Evolutionary conservation across 2,888 invertebrate genomes (phyloP).

Genomic region (Venusia cambrica): DNA sequence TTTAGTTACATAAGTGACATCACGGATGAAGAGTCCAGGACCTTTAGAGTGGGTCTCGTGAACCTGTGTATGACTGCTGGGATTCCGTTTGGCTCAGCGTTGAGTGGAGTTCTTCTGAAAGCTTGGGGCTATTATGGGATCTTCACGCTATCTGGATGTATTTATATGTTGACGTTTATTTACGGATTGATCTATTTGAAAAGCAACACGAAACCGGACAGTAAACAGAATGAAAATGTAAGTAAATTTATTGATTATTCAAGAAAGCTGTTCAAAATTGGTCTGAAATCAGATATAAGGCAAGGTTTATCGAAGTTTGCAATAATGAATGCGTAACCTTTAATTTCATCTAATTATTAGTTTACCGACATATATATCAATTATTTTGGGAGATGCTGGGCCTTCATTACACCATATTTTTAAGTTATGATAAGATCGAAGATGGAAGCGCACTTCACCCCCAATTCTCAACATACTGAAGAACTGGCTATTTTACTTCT

Average conservation of each 20-base stretch:
- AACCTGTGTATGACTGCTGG: constrained; percentile 82
- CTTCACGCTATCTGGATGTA: constrained; percentile 51
- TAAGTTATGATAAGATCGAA: too few relatives aligned
- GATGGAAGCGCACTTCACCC: too few relatives aligned
- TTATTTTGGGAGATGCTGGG: too few relatives aligned
- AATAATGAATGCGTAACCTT: too few relatives aligned
- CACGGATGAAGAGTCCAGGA: constrained; percentile 75
- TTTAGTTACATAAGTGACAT: constrained; percentile 83
- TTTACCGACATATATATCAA: too few relatives aligned
- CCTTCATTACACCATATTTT: too few relatives aligned
- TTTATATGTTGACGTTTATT: constrained; percentile 62
- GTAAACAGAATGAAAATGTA: constrained; percentile 47
- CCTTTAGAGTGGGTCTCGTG: constrained; percentile 81
- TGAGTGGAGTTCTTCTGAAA: constrained; percentile 74
- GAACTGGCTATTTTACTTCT: too few relatives aligned
- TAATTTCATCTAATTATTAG: too few relatives aligned
- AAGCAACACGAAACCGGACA: constrained; percentile 52
- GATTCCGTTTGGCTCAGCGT: constrained; percentile 77
- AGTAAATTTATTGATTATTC: neutral
- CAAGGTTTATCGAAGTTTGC: too few relatives aligned
- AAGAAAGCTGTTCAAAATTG: constrained; percentile 1
- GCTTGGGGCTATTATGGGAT: constrained; percentile 67
- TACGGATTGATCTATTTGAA: constrained; percentile 59
- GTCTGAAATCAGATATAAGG: too few relatives aligned
- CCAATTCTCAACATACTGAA: too few relatives aligned